Evolutionary conservation across 35 echinoderm and acorn worm species (phyloP).

Genomic region (Apostichopus parvimensis): DNA sequence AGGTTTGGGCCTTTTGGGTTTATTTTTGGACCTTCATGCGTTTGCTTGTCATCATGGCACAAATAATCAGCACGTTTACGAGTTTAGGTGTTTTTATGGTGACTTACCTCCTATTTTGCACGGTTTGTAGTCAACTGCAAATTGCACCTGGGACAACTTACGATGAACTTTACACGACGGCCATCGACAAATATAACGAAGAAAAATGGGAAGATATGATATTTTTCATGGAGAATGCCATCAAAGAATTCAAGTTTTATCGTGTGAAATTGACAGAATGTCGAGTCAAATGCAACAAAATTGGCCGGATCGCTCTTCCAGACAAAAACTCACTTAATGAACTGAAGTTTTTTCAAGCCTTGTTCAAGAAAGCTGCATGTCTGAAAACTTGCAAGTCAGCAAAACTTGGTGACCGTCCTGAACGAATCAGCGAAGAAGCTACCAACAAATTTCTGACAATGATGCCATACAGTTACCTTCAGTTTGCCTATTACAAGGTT

Average conservation of each 20-base stretch:
- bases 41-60: slow-evolving; percentile 65
- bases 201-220: slow-evolving; percentile 81
- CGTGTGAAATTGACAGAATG: slow-evolving; percentile 76
- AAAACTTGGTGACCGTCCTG: slow-evolving; percentile 70
- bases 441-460: slow-evolving; percentile 82
- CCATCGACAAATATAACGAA: slow-evolving; percentile 75
- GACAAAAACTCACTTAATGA: slow-evolving; percentile 53
- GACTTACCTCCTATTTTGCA: slow-evolving; percentile 62
- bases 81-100: slow-evolving; percentile 55
- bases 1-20: too few relatives aligned
- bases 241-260: slow-evolving; percentile 93
- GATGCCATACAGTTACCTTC: slow-evolving; percentile 91
- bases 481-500: slow-evolving; percentile 98
- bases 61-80: slow-evolving; percentile 64
- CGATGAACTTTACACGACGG: slow-evolving; percentile 82
- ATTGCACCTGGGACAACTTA: slow-evolving; percentile 70
- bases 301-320: slow-evolving; percentile 41
- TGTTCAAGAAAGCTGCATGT: slow-evolving; percentile 91
- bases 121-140: slow-evolving; percentile 46
- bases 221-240: slow-evolving; percentile 78
- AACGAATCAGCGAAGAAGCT: slow-evolving; percentile 80
- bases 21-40: slow-evolving; percentile 33
- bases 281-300: slow-evolving; percentile 80
- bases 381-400: slow-evolving; percentile 80
- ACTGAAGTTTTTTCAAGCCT: slow-evolving; percentile 74